Evolutionary conservation across 53 echinoderm and acorn worm genomes (phyloP).

Genomic region (Echinarachnius parma): DNA sequence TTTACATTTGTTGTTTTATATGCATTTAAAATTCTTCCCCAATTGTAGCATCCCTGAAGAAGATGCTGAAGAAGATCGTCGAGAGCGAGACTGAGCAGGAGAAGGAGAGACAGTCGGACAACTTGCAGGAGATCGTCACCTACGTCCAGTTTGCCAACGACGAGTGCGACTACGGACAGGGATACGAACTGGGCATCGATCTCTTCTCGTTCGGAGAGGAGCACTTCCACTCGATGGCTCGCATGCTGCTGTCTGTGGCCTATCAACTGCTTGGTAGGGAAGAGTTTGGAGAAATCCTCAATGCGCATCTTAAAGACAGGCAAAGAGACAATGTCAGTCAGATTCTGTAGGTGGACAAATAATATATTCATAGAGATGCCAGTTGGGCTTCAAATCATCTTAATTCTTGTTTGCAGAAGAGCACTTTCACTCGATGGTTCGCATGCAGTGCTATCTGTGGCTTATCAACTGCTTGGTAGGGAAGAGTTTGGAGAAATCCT

Average conservation of each 20-base stretch:
- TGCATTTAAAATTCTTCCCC: too few species aligned
- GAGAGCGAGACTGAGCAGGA: slow-evolving; percentile 72
- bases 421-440: slow-evolving; percentile 56
- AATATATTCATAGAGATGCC: too few species aligned
- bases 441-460: slow-evolving; percentile 69
- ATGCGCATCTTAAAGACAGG: slow-evolving; percentile 75
- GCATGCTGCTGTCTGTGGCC: slow-evolving; percentile 70
- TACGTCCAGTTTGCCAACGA: slow-evolving; percentile 95
- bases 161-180: slow-evolving; percentile 96
- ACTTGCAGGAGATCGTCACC: slow-evolving; percentile 82
- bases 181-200: slow-evolving; percentile 86
- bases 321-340: slow-evolving; percentile 61
- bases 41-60: slow-evolving; percentile 71
- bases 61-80: slow-evolving; percentile 79
- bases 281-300: slow-evolving; percentile 76
- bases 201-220: slow-evolving; percentile 68
- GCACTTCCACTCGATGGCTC: slow-evolving; percentile 55
- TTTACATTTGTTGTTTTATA: too few species aligned
- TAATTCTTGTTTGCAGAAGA: slow-evolving; percentile 65
- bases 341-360: slow-evolving; percentile 46
- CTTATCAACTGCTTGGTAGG: slow-evolving; percentile 72
- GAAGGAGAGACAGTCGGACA: slow-evolving; percentile 62
- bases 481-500: slow-evolving; percentile 80
- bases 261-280: slow-evolving; percentile 70
- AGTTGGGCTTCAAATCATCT: slow-evolving; percentile 85